Base-by-base conservation (phyloP, 1,140 invertebrate genomes). In the Asobara japonica region DNA sequence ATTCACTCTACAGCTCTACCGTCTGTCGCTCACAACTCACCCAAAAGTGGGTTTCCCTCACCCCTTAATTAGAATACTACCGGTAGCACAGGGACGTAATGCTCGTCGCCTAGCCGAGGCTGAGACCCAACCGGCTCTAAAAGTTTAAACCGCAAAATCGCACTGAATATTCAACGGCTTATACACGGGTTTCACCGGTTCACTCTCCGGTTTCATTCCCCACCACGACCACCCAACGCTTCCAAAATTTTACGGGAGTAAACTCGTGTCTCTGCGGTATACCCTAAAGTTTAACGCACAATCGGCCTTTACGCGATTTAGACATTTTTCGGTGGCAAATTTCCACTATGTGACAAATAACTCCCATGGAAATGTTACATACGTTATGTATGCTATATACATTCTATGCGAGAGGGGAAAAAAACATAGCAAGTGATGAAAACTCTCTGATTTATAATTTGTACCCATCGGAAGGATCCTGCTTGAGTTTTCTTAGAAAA, bases 111-210 rank as follows among this genome's bases (percentile, higher is more conserved):
- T 56, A 31, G 60, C 45, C 41, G 13, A 61, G 7, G 20, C 10
- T 61, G 30, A 56, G 22, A 60, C 48, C 33, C 18, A 20, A 61
- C 51, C 45, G 65, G 69, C 74, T 62, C 60, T 76, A 76, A 76
- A 76, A 76, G 71, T 76, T 76, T 76, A 73, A 76, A 76, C 74
- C 74, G 64, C 74, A 76, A 76, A 76, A 76, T 76, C 74, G 74
- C 71, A 76, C 74, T 76, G 74, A 76, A 76, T 76, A 76, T 76
- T 76, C 74, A 76, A 73, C 74, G 74, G 74, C 68, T 76, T 76
- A 76, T 72, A 73, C 71, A 72, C 27, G 74, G 51, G 72, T 76
- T 76, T 76, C 71, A 62, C 60, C 60, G 27, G 29, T 62, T 62
- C 29, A 31, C 27, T 31, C 60, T 31, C 7, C 16, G 51, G 51